These are phyloP conservation scores for Silurus meridionalis DNA, from an alignment of 2,113 vertebrate genomes.

Conservation along the genomic window DNA sequence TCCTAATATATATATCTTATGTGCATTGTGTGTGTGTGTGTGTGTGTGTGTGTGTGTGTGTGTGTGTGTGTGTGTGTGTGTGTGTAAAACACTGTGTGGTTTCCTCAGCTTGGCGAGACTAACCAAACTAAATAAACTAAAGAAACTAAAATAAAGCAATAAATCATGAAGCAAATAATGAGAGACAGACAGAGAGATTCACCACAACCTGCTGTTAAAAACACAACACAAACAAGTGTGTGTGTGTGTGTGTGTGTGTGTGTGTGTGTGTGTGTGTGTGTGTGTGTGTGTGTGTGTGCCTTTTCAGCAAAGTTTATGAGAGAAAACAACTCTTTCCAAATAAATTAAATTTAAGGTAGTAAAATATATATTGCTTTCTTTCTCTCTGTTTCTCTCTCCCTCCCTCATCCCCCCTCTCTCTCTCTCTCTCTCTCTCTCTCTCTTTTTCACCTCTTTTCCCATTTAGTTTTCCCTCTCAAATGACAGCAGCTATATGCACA, in stretches of 20 bases:
- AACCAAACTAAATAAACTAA: too few relatives aligned
- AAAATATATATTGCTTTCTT: neutral
- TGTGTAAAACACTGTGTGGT: neutral
- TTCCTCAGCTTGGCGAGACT: too few relatives aligned
- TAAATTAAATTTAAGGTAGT: slow-evolving; percentile 17
- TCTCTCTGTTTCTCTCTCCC: neutral
- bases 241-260: slow-evolving; percentile 22
- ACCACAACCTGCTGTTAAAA: slow-evolving; percentile 16
- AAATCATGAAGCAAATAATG: slow-evolving; percentile 8
- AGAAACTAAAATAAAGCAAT: slow-evolving; percentile 13
- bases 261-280: slow-evolving; percentile 19
- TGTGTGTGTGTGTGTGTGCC: slow-evolving; percentile 10
- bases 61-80: slow-evolving; percentile 10
- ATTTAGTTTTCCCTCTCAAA: slow-evolving; percentile 5
- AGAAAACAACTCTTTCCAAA: slow-evolving; percentile 10
- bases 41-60: slow-evolving; percentile 1
- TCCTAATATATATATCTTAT: neutral
- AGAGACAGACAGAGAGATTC: neutral
- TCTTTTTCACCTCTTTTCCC: neutral
- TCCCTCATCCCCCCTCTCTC: neutral
- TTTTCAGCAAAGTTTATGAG: neutral
- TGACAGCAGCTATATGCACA: slow-evolving; percentile 30
- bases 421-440: too few relatives aligned
- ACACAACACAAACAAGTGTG: slow-evolving; percentile 7
- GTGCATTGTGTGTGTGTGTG: neutral